Base-by-base conservation (phyloP, 2,113 vertebrate species). In the Ranitomeya imitator region DNA sequence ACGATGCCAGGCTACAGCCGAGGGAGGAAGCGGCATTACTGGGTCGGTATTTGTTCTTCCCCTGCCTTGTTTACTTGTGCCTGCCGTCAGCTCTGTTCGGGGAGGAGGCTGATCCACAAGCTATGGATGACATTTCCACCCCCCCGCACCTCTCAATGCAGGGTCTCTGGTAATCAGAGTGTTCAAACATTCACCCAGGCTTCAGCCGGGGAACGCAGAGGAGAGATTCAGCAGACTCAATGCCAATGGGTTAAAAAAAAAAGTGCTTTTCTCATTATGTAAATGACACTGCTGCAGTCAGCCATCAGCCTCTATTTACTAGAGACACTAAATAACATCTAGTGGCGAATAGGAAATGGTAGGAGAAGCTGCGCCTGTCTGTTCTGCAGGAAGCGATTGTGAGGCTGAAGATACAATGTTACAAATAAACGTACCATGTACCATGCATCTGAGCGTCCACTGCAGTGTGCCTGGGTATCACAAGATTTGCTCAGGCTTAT, bases 71-170 rank as follows among this genome's bases (percentile, higher is more conserved):
- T 57, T 73, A 57, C 83, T 73, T 73, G 45, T 57, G 18, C 21
- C 45, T 73, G 21, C 21, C 55, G 5, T 73, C 11, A n/a, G 31
- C 61, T 51, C 31, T 63, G n/a, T 45, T 45, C 3, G 37, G 37
- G 37, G 37, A 45, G 37, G 37, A 45, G 37, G 37, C n/a, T 65
- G 21, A 52, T n/a, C 73, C 11, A 55, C n/a, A 84, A 45, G 37
- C 15, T 51, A 9, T 71, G 51, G 37, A 31, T 73, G 67, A 73
- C 67, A 85, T 73, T 85, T 85, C n/a, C n/a, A n/a, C n/a, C 51
- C 21, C 65, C 26, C 16, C 16, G 21, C 13, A 1, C 55, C 13
- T 23, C 55, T 4, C 7, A 54, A 4, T 45, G 37, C 37, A 5
- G 37, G 37, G 37, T 45, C 37, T 45, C 37, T 45, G 37, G 37